phyloP scores from a whole-genome alignment of 1,140 invertebrate species.

The Arion vulgaris region DNA sequence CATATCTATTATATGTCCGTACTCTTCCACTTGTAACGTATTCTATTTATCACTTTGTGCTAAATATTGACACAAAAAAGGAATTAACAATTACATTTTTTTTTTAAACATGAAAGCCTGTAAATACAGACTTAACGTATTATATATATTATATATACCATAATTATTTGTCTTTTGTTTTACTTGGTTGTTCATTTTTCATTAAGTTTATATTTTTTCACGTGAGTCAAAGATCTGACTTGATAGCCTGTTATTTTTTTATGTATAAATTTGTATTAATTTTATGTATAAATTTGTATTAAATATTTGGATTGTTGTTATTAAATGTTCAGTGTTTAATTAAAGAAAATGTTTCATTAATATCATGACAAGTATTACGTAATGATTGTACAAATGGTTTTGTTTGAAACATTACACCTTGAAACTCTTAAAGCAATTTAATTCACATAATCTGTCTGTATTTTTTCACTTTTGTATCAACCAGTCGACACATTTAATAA shows the following conservation, averaged over 20 bases:
- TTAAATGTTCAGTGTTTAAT: not conserved
- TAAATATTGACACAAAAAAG: not conserved
- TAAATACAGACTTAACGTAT: not conserved
- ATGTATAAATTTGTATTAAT: conserved; percentile 7
- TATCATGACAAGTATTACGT: conserved; percentile 14
- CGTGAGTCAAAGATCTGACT: conserved; percentile 26
- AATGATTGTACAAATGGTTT: not conserved
- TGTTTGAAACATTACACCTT: conserved; percentile 8
- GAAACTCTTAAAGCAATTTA: not conserved
- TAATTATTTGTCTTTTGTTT: not conserved
- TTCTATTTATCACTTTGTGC: not conserved
- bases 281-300: conserved; percentile 9
- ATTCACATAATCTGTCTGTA: not conserved
- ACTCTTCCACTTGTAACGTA: not conserved
- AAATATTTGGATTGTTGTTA: not conserved
- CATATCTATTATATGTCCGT: not conserved
- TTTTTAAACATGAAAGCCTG: not conserved
- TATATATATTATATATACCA: not conserved
- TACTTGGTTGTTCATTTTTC: not conserved
- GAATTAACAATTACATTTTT: not conserved
- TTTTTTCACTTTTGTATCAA: conserved; percentile 3
- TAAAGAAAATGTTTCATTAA: not conserved
- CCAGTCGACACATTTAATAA: not conserved
- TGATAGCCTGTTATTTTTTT: not conserved
- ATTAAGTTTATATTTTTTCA: not conserved